Conservation (phyloP, 2,888 invertebrate species). For the Vandiemenella viatica region DNA sequence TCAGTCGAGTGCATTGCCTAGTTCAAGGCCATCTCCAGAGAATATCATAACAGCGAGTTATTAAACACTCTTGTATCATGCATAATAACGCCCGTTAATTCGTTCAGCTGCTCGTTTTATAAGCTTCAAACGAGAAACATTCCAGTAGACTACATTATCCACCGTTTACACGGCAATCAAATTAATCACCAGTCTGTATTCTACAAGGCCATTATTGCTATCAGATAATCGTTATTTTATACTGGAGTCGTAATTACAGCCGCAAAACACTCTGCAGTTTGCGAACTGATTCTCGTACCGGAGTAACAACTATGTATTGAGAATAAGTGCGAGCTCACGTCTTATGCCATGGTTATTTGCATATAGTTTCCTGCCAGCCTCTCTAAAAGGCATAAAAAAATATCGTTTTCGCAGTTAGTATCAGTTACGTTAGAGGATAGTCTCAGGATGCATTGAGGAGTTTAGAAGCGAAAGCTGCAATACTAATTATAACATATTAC, state of each 20-base stretch:
- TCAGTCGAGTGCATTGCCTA: not conserved
- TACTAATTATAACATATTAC: too few species aligned
- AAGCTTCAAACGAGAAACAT: constrained; percentile 6
- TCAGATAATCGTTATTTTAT: constrained; percentile 10
- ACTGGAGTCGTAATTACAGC: constrained; percentile 8
- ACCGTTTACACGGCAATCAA: constrained; percentile 10
- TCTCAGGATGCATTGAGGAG: too few species aligned
- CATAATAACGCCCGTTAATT: constrained; percentile 9
- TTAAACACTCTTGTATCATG: constrained; percentile 9
- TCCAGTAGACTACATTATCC: constrained; percentile 8
- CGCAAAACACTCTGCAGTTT: constrained; percentile 8
- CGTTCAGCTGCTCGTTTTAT: not conserved
- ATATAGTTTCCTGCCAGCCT: not conserved
- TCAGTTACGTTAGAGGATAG: too few species aligned
- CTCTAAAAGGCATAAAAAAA: too few species aligned
- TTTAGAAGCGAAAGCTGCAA: too few species aligned
- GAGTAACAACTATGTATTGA: constrained; percentile 1
- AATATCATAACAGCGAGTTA: constrained; percentile 2
- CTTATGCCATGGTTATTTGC: not conserved
- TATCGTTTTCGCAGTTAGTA: too few species aligned
- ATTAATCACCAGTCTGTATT: constrained; percentile 11
- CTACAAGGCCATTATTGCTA: constrained; percentile 1
- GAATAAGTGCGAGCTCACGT: not conserved
- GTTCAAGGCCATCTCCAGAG: constrained; percentile 3
- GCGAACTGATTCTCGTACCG: constrained; percentile 6